Conservation (phyloP, 2,113 vertebrate genomes). For the Zosterops japonicus region DNA sequence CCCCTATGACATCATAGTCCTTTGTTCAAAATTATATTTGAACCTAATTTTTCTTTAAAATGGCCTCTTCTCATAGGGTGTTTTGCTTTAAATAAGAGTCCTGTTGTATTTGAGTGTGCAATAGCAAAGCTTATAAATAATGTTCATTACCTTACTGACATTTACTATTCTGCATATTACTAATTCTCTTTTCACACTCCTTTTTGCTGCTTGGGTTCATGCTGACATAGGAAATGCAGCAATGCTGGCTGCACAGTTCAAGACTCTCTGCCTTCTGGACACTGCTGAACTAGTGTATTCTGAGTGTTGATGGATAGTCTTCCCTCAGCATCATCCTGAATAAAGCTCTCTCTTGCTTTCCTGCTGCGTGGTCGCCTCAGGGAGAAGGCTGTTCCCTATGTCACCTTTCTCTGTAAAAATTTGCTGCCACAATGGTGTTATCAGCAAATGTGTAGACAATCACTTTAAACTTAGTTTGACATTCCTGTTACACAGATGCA, state of each 20-base stretch:
- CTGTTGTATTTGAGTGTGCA: not conserved
- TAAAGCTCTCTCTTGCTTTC: not conserved
- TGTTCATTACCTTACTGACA: not conserved
- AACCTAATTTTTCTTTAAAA: not conserved
- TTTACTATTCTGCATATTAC: not conserved
- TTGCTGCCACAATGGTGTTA: not conserved
- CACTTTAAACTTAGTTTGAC: not conserved
- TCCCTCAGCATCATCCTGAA: not conserved
- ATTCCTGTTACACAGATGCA: not conserved
- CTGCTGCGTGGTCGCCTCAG: fast-evolving
- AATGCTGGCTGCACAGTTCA: not conserved
- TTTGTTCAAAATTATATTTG: not conserved
- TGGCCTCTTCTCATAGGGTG: not conserved
- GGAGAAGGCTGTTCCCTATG: not conserved
- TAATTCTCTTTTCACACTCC: not conserved
- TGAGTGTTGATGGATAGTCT: not conserved
- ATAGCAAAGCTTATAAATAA: not conserved
- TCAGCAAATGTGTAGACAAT: not conserved
- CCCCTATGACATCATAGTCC: not conserved
- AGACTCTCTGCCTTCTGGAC: not conserved
- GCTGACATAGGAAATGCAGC: not conserved
- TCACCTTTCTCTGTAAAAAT: not conserved
- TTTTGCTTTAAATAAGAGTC: not conserved
- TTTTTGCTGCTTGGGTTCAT: not conserved
- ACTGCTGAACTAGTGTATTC: not conserved